These are phyloP conservation scores for Propithecus perrieri DNA, from an alignment of 2,797 vertebrate species.

Conservation along the genomic window DNA sequence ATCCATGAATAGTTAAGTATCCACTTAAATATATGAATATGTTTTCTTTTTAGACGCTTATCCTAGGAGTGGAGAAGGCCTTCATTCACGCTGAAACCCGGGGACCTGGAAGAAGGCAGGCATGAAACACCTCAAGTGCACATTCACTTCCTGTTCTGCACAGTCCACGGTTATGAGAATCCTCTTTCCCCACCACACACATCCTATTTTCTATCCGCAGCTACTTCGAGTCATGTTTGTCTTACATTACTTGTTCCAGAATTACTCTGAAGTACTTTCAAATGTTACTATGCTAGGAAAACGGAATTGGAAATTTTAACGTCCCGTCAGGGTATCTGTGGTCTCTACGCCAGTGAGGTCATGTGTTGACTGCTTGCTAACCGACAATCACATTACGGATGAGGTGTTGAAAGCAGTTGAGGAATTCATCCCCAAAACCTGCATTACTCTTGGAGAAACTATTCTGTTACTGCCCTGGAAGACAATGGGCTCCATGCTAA, in stretches of 20 bases:
- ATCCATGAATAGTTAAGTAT: slow-evolving; percentile 25
- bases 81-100: slow-evolving; percentile 56
- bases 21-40: slow-evolving; percentile 29
- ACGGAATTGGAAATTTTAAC: not conserved
- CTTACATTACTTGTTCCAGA: slow-evolving; percentile 35
- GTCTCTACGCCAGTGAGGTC: slow-evolving; percentile 48
- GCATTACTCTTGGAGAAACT: not conserved
- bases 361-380: slow-evolving; percentile 46
- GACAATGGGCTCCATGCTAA: not conserved
- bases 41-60: slow-evolving; percentile 53
- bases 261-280: slow-evolving; percentile 35
- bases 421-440: slow-evolving; percentile 37
- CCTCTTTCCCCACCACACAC: not conserved
- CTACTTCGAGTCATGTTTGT: slow-evolving; percentile 54
- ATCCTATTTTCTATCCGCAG: slow-evolving; percentile 24
- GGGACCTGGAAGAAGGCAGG: not conserved
- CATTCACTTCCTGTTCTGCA: slow-evolving; percentile 60
- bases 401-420: slow-evolving; percentile 45
- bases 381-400: slow-evolving; percentile 31
- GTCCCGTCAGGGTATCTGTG: not conserved
- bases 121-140: slow-evolving; percentile 61
- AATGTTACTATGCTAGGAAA: slow-evolving; percentile 21
- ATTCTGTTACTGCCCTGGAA: not conserved
- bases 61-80: slow-evolving; percentile 43
- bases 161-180: not conserved